Percentiles rank a stretch among this genome's conserved stretches.
phyloP scores from a whole-genome alignment of 1,140 invertebrate genomes.

The Triops longicaudatus region DNA sequence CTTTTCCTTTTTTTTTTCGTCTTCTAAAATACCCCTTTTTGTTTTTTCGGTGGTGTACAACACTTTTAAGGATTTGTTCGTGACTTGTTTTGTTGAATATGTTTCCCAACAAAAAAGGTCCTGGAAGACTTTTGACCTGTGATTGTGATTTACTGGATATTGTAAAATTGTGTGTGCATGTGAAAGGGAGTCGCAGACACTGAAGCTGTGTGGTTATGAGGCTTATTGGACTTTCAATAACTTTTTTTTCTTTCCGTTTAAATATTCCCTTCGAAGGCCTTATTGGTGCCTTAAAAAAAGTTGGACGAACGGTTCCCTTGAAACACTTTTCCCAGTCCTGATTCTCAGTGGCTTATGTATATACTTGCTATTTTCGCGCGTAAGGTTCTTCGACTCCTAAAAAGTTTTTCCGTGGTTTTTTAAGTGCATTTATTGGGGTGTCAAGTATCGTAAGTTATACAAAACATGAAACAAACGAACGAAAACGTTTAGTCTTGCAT shows the following conservation, averaged over 20 bases:
- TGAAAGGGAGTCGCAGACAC: background rate
- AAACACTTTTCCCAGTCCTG: background rate
- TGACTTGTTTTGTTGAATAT: constrained; percentile 15
- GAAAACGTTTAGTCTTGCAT: background rate
- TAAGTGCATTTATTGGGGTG: constrained; percentile 8
- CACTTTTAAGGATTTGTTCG: background rate
- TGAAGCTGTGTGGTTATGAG: background rate
- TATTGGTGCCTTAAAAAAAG: background rate
- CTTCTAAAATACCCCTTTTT: background rate
- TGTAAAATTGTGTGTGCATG: background rate
- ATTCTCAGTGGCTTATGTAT: background rate
- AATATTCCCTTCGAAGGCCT: background rate
- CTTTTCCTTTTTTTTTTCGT: background rate
- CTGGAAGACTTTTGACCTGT: constrained; percentile 11
- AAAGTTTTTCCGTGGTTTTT: background rate
- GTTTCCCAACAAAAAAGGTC: constrained; percentile 15
- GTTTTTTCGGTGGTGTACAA: constrained; percentile 2
- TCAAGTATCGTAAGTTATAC: constrained; percentile 8
- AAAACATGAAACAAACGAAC: background rate
- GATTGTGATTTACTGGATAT: constrained; percentile 15
- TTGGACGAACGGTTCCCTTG: background rate
- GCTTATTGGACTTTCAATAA: background rate
- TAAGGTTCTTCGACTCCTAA: background rate
- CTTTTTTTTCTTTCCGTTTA: background rate
- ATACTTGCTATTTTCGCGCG: background rate